Percentiles rank a stretch among this genome's conserved stretches.
Evolutionary conservation across 2,888 invertebrate species (phyloP).

Genomic region (Perdita meconis): DNA sequence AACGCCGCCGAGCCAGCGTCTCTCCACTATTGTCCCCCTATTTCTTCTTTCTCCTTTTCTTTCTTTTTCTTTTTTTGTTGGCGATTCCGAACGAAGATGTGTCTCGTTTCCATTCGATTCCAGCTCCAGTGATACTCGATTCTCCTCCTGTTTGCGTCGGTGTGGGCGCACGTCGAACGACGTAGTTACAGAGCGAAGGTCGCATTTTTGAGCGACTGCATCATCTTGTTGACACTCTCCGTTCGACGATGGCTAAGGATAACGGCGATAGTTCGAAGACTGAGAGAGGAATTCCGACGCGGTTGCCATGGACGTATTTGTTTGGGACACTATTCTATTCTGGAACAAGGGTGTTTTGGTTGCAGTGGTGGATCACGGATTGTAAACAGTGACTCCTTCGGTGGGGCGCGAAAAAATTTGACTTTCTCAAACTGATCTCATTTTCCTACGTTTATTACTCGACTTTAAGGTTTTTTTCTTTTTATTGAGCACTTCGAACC

Average conservation of each 20-base stretch:
- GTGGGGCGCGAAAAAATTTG: too few relatives aligned
- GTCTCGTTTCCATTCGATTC: slow-evolving; percentile 25
- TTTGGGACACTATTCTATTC: slow-evolving; percentile 15
- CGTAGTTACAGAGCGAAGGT: slow-evolving; percentile 71
- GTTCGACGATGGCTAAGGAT: slow-evolving; percentile 61
- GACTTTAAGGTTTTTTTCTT: too few relatives aligned
- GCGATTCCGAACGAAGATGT: slow-evolving; percentile 22
- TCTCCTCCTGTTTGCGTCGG: slow-evolving; percentile 10
- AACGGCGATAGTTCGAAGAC: slow-evolving; percentile 50
- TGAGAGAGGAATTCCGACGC: slow-evolving; percentile 41
- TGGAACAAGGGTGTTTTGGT: slow-evolving; percentile 17
- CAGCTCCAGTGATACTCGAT: background rate
- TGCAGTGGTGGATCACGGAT: background rate
- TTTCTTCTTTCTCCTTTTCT: slow-evolving; percentile 8
- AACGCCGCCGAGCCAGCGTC: slow-evolving; percentile 7
- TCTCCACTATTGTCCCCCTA: slow-evolving; percentile 9
- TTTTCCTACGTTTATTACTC: too few relatives aligned
- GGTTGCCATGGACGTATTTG: slow-evolving; percentile 22
- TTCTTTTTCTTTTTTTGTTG: background rate
- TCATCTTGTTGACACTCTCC: slow-evolving; percentile 72
- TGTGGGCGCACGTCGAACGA: slow-evolving; percentile 42
- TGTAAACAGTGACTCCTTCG: too few relatives aligned
- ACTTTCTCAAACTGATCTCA: too few relatives aligned
- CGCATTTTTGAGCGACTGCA: slow-evolving; percentile 74
- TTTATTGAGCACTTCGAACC: too few relatives aligned